Evolutionary conservation across 2,113 vertebrate genomes (phyloP).

Genomic region (Neopipo cinnamomea): DNA sequence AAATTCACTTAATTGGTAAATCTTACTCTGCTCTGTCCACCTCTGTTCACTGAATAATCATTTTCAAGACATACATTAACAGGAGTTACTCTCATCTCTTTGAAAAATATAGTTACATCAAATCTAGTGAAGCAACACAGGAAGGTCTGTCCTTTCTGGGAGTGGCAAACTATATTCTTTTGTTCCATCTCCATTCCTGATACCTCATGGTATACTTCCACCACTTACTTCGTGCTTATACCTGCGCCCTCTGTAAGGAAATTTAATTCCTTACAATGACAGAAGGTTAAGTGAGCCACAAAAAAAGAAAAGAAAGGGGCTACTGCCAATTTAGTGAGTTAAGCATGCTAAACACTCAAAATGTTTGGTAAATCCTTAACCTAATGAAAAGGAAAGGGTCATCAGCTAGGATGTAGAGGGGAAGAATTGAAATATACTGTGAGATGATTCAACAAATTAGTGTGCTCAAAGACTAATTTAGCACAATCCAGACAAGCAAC

Average conservation of each 20-base stretch:
- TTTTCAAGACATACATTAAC: not conserved
- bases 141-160: not conserved
- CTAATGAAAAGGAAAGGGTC: not conserved
- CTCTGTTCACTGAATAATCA: not conserved
- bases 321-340: not conserved
- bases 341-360: not conserved
- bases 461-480: not conserved
- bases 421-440: not conserved
- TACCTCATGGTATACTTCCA: not conserved
- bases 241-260: not conserved
- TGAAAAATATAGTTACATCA: not conserved
- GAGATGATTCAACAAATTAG: not conserved
- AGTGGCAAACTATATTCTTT: not conserved
- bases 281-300: not conserved
- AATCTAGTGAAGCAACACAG: not conserved
- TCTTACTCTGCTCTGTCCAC: not conserved
- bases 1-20: not conserved
- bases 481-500: not conserved
- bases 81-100: not conserved
- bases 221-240: not conserved
- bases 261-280: not conserved
- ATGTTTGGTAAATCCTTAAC: not conserved
- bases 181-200: not conserved
- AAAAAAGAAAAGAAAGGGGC: not conserved
- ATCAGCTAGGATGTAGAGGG: not conserved